Percentiles rank a stretch among this genome's conserved stretches.
Conservation (phyloP, 1,140 invertebrate genomes). For the Cylas formicarius region DNA sequence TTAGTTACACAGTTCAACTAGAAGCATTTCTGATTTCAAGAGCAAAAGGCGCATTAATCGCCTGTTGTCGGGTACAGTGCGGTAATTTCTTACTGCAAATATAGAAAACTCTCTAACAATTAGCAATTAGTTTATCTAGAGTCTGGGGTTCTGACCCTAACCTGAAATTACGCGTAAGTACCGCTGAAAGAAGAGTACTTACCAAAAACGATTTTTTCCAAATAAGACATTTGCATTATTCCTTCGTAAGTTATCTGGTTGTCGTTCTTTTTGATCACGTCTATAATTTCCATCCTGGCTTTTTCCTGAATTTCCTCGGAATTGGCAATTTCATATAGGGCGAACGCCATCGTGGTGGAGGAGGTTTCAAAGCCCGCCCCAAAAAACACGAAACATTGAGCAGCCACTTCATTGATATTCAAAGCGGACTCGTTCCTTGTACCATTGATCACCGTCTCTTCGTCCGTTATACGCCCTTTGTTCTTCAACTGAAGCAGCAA, state of each 20-base stretch:
- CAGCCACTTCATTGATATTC: slow-evolving; percentile 46
- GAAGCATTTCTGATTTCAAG: too few relatives aligned
- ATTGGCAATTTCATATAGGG: slow-evolving; percentile 50
- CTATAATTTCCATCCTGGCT: slow-evolving; percentile 47
- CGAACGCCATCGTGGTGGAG: slow-evolving; percentile 47
- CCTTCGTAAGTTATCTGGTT: slow-evolving; percentile 38
- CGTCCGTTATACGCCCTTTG: too few relatives aligned
- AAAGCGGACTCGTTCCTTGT: too few relatives aligned
- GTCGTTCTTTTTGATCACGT: slow-evolving; percentile 32
- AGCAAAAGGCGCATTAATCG: too few relatives aligned
- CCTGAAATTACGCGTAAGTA: not conserved
- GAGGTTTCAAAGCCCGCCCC: slow-evolving; percentile 57
- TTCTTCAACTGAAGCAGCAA: slow-evolving; percentile 37
- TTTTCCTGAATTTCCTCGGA: slow-evolving; percentile 50
- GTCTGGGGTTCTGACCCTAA: not conserved
- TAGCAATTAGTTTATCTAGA: too few relatives aligned
- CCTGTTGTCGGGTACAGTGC: too few relatives aligned
- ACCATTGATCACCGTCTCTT: too few relatives aligned
- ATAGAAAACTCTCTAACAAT: too few relatives aligned
- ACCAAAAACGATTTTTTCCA: slow-evolving; percentile 44
- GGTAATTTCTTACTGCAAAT: too few relatives aligned
- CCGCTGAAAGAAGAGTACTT: too few relatives aligned
- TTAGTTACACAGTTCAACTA: too few relatives aligned
- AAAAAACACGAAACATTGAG: slow-evolving; percentile 54
- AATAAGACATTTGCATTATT: slow-evolving; percentile 39